Evolutionary conservation across 2,888 invertebrate genomes (phyloP).

Genomic region (Minunthozetes semirufus): DNA sequence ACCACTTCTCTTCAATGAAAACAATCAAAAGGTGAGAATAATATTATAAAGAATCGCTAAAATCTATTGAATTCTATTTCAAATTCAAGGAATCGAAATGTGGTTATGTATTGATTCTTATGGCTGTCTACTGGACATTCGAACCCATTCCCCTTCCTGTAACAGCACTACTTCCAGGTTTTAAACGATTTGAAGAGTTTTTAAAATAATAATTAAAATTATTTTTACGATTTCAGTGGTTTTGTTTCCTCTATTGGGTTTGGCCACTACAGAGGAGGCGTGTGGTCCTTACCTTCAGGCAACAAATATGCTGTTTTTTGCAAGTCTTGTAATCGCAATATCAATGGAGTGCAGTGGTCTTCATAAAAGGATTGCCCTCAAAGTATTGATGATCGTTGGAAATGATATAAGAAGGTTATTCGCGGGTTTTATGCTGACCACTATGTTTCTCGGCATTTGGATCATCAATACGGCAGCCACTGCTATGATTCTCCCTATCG

Average conservation of each 20-base stretch:
- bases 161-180: slow-evolving; percentile 42
- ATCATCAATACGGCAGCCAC: slow-evolving; percentile 39
- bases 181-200: too few relatives aligned
- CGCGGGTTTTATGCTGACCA: slow-evolving; percentile 35
- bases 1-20: background rate
- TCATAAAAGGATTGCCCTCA: slow-evolving; percentile 35
- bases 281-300: slow-evolving; percentile 37
- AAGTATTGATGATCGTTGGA: slow-evolving; percentile 26
- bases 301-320: slow-evolving; percentile 37
- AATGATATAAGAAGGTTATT: slow-evolving; percentile 27
- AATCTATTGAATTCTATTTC: background rate
- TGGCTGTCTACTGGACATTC: slow-evolving; percentile 45
- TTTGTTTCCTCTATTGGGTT: slow-evolving; percentile 34
- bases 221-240: background rate
- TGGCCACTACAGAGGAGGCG: slow-evolving; percentile 37
- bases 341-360: slow-evolving; percentile 36
- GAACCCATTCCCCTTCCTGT: slow-evolving; percentile 45
- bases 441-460: slow-evolving; percentile 36
- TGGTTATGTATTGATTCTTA: slow-evolving; percentile 46
- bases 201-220: too few relatives aligned
- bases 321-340: slow-evolving; percentile 34
- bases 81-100: slow-evolving; percentile 45
- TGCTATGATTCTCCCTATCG: slow-evolving; percentile 39
- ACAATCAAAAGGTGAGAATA: background rate
- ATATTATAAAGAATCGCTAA: background rate